Conservation (phyloP, 2,113 vertebrate species). For the Dasyurus viverrinus region DNA sequence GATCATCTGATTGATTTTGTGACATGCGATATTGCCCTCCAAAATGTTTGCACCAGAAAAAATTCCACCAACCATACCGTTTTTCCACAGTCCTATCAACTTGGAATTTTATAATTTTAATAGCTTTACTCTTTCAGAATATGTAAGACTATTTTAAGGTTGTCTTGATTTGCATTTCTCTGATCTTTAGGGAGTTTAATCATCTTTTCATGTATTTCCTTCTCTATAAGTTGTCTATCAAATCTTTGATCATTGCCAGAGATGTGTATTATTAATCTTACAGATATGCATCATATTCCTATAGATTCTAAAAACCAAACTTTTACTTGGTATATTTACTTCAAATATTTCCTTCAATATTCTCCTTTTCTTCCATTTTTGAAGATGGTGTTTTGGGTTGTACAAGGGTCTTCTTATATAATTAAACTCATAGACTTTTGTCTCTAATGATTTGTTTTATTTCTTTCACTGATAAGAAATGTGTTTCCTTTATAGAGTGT, state of each 20-base stretch:
- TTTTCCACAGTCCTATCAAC: not conserved
- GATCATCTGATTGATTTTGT: not conserved
- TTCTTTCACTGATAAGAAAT: not conserved
- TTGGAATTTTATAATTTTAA: not conserved
- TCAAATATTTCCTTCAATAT: not conserved
- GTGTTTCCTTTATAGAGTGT: not conserved
- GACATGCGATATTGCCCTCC: not conserved
- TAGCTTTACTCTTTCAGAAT: not conserved
- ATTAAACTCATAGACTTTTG: not conserved
- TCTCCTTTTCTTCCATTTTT: not conserved
- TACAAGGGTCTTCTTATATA: not conserved
- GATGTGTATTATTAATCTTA: not conserved
- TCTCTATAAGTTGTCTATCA: not conserved
- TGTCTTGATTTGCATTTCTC: not conserved
- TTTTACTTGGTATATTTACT: not conserved
- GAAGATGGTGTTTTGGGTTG: not conserved
- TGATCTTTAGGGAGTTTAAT: not conserved
- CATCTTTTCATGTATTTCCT: not conserved
- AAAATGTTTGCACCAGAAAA: not conserved
- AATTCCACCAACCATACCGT: not conserved
- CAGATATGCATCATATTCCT: not conserved
- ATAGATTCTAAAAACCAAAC: not conserved
- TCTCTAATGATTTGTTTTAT: not conserved
- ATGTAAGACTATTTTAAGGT: not conserved
- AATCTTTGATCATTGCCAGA: not conserved